Evolutionary conservation across 2,797 vertebrate species (phyloP).

Genomic region (Gorsachius magnificus): DNA sequence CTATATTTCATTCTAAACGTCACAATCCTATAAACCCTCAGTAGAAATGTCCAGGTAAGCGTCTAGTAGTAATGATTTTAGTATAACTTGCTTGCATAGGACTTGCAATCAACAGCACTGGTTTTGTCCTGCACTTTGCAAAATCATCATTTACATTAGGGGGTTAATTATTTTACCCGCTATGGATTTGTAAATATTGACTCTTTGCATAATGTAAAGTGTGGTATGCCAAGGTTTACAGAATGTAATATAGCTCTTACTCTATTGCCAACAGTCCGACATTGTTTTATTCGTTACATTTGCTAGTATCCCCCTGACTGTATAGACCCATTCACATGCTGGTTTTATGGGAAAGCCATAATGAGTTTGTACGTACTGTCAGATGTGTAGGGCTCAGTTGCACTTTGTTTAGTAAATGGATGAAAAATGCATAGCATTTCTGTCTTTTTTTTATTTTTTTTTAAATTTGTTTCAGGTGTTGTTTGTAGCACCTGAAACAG

Average conservation of each 20-base stretch:
- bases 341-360: slow-evolving; percentile 83
- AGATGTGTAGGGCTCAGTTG: slow-evolving; percentile 81
- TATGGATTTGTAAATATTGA: slow-evolving; percentile 88
- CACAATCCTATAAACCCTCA: slow-evolving; percentile 53
- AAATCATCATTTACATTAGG: slow-evolving; percentile 67
- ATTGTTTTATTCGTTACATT: slow-evolving; percentile 80
- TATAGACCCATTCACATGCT: slow-evolving; percentile 84
- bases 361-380: slow-evolving; percentile 78
- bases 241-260: slow-evolving; percentile 87
- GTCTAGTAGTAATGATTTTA: slow-evolving; percentile 66
- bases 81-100: slow-evolving; percentile 69
- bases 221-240: slow-evolving; percentile 95
- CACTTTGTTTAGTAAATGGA: slow-evolving; percentile 77
- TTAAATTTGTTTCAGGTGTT: slow-evolving; percentile 18
- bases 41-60: slow-evolving; percentile 69
- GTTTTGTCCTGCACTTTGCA: slow-evolving; percentile 82
- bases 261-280: slow-evolving; percentile 86
- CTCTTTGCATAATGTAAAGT: slow-evolving; percentile 88
- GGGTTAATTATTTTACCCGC: slow-evolving; percentile 68
- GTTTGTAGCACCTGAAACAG: slow-evolving; percentile 23
- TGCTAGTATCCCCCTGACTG: slow-evolving; percentile 82
- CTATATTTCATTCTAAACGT: slow-evolving; percentile 38
- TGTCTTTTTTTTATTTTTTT: neutral
- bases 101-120: slow-evolving; percentile 73
- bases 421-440: slow-evolving; percentile 48